These are phyloP conservation scores for Cyphomyrus plagiostoma DNA, from an alignment of 2,113 vertebrate genomes.

Conservation along the genomic window DNA sequence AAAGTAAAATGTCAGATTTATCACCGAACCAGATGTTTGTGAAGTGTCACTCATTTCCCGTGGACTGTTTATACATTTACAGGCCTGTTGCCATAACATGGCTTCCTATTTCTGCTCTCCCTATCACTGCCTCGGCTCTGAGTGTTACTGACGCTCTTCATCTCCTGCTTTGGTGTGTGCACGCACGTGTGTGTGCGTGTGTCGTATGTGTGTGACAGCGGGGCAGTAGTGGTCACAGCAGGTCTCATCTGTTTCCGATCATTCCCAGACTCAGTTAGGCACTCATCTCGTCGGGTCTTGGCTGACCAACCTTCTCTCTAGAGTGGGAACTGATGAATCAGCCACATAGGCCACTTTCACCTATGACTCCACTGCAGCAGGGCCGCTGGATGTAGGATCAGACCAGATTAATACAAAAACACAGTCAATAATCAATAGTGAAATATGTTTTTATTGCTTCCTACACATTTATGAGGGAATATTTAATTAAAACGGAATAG, in stretches of 20 bases:
- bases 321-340: slow-evolving; percentile 36
- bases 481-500: slow-evolving; percentile 14
- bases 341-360: neutral
- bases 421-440: slow-evolving; percentile 8
- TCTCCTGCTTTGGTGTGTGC: neutral
- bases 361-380: neutral
- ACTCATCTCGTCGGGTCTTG: slow-evolving; percentile 58
- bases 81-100: slow-evolving; percentile 70
- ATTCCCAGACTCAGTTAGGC: slow-evolving; percentile 66
- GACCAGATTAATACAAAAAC: neutral
- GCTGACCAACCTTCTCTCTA: slow-evolving; percentile 50
- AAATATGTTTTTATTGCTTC: slow-evolving; percentile 13
- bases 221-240: slow-evolving; percentile 62
- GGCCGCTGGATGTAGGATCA: neutral
- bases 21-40: slow-evolving; percentile 72
- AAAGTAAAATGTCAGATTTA: slow-evolving; percentile 56
- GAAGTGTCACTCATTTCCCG: slow-evolving; percentile 64
- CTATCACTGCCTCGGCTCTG: slow-evolving; percentile 60
- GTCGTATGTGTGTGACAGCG: slow-evolving; percentile 22
- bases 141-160: slow-evolving; percentile 67
- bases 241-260: slow-evolving; percentile 95
- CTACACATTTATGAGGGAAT: slow-evolving; percentile 9
- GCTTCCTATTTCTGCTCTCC: slow-evolving; percentile 51
- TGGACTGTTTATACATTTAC: slow-evolving; percentile 73
- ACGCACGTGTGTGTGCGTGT: neutral